Conservation (phyloP, 2,113 vertebrate genomes). For the Rattus rattus region DNA sequence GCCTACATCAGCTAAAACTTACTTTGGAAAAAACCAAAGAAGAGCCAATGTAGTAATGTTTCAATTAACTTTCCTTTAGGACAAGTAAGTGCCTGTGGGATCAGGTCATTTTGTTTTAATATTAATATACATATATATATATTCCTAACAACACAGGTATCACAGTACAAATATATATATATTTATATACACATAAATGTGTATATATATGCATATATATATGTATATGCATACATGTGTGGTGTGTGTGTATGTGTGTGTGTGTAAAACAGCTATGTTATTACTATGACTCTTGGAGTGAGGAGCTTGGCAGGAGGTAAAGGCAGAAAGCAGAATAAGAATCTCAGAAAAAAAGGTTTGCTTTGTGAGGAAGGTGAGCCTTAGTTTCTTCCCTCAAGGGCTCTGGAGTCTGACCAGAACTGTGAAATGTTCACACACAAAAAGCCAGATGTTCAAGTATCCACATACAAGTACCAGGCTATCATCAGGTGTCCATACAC, state of each 20-base stretch:
- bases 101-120: conserved; percentile 39
- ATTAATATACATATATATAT: neutral
- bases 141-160: neutral
- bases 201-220: neutral
- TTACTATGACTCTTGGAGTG: neutral
- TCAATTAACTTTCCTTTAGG: conserved; percentile 27
- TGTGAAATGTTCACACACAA: neutral
- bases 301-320: neutral
- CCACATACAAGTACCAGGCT: too few relatives aligned
- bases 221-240: neutral
- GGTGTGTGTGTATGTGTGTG: neutral
- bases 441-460: neutral
- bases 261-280: neutral
- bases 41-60: neutral
- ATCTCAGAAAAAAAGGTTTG: neutral
- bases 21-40: neutral
- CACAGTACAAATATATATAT: too few relatives aligned
- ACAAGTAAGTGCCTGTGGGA: neutral
- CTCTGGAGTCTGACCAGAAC: neutral
- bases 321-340: neutral
- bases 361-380: neutral
- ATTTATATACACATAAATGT: neutral
- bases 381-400: neutral
- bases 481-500: neutral
- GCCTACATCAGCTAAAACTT: neutral